Evolutionary conservation across 2,797 vertebrate species (phyloP), one percentile per base, ranked within the genome.

Genomic region (Acestrorhynchus altus): DNA sequence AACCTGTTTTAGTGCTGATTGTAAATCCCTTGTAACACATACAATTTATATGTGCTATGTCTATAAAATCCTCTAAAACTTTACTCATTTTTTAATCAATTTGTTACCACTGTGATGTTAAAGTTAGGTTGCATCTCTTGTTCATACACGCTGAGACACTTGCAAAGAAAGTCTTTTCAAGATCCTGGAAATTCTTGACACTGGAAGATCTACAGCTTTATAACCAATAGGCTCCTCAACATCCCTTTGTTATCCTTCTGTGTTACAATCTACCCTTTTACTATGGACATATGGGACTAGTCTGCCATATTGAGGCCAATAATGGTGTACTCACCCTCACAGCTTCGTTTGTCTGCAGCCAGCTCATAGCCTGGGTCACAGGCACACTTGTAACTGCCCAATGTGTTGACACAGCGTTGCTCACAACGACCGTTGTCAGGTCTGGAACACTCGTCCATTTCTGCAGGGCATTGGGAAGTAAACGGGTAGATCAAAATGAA

Each of bases 281-380:
- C 47, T 26, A 26, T 46, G 61, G 20, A 72, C 40, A 57, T 49
- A 66, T 46, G 59, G 24, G 39, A 44, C 18, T 8, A 35, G 59
- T 49, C 52, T 35, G 70, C 44, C 51, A 67, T 65, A 66, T 9
- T 67, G 69, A 66, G 57, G 44, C 22, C 9, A 9, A 60, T 59
- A 26, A 6, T 9, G 57, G 26, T 18, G 57, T 35, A 60, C 96
- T 95, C 85, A 99, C 98, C 97, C 88, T 98, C 97, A 1, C 98
- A 99, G 88, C 93, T 96, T 79, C 96, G 96, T 67, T 97, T 98
- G 92, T 99, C 97, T 0, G 96, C 92, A 0, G 96, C 97, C 90
- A 99, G 93, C 92, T 99, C 98, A 1, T 96, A 99, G 73, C 98
- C 98, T 0, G 98, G 97, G 89, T 99, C 98, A 3, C 97, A 99